Base-by-base conservation (phyloP, 2,888 invertebrate species). In the Abrostola tripartita region DNA sequence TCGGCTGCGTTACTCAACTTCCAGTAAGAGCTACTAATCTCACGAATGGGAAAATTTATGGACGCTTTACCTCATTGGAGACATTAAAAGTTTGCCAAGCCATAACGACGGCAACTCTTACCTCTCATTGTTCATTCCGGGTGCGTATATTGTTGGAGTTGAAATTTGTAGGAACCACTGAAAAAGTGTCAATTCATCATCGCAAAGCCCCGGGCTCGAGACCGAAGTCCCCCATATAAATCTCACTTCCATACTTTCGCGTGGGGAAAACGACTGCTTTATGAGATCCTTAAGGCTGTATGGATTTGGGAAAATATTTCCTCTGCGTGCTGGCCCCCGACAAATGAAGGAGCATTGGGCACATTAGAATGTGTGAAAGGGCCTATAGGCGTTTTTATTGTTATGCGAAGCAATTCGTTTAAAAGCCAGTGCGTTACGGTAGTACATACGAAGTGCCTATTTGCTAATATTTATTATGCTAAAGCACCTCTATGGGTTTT, bases 281-380 rank as follows among this genome's bases (percentile, higher is more conserved):
- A 95, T 94, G 95, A 88, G 94, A 94, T 93, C 93, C 94, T 95
- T 94, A 94, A 94, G 95, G 94, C 94, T 92, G 94, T 95, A 95
- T 95, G 95, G 95, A 95, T 95, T 95, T 94, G 92, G 92, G 90
- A 91, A 94, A 95, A 95, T 95, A 95, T 95, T 94, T 93, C 94
- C 92, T 89, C 88, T 90, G 86, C 93, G 92, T 93, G 92, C 92
- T 91, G 87, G 92, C 92, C 92, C 89, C 89, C 91, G 90, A 91
- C 93, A 93, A 94, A 94, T 94, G 92, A 94, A 93, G 91, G 93
- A 90, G 89, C 90, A 88, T 91, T 92, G 90, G 87, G 91, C 90
- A 91, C 92, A 92, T 93, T 92, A 93, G 91, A 92, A 94, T 93
- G 93, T 93, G 94, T 92, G 92, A 91, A 92, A 92, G 91, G 91